Conservation (phyloP, 2,888 invertebrate species). For the Troilus luridus region DNA sequence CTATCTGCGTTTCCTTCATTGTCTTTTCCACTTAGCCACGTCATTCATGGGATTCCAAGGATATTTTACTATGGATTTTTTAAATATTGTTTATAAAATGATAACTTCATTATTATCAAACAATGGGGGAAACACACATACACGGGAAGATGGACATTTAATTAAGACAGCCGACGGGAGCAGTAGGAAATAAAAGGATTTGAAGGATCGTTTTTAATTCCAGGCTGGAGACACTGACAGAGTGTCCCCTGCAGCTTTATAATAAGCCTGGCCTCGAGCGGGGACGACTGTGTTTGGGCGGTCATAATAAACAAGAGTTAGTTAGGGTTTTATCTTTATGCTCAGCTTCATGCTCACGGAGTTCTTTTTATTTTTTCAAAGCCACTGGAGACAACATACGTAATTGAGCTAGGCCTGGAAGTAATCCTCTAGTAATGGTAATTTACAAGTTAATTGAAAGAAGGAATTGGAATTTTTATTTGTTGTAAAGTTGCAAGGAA, state of each 20-base stretch:
- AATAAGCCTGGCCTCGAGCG: not conserved
- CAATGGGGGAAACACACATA: not conserved
- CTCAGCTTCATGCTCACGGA: not conserved
- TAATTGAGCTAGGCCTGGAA: not conserved
- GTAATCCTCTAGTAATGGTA: no score
- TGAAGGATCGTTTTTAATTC: slow-evolving; percentile 55
- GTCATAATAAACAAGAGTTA: not conserved
- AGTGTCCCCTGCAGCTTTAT: slow-evolving; percentile 7
- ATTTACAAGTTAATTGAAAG: no score
- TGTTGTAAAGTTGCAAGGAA: no score
- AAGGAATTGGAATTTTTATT: no score
- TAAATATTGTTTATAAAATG: not conserved
- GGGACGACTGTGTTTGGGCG: not conserved
- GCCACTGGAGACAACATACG: not conserved
- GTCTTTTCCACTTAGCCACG: no score
- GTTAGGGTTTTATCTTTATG: not conserved
- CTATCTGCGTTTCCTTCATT: no score
- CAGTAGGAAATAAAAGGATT: slow-evolving; percentile 9
- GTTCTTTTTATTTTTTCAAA: not conserved
- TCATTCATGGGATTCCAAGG: not conserved
- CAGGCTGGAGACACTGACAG: not conserved
- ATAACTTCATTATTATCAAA: not conserved
- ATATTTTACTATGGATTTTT: not conserved
- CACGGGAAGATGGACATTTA: slow-evolving; percentile 4
- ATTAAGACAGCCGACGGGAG: not conserved